phyloP scores from a whole-genome alignment of 2,888 invertebrate genomes.

The Vanessa cardui region DNA sequence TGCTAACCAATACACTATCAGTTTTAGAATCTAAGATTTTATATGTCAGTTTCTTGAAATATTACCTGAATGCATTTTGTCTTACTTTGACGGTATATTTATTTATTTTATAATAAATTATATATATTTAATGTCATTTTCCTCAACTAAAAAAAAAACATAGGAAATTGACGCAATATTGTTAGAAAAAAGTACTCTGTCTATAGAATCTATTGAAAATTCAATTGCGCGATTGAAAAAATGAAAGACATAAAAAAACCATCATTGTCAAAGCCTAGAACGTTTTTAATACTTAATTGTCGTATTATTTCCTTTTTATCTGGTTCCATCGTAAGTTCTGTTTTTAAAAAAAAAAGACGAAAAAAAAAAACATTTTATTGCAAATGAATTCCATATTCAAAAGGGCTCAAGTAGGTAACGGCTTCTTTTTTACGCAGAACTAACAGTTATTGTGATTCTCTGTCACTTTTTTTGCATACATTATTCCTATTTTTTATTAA shows the following conservation, averaged over 20 bases:
- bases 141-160: not conserved
- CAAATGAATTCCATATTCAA: not conserved
- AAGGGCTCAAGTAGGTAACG: not conserved
- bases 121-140: too few relatives aligned
- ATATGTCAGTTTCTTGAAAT: too few relatives aligned
- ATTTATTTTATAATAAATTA: too few relatives aligned
- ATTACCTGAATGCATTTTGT: too few relatives aligned
- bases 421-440: too few relatives aligned
- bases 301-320: constrained; percentile 70
- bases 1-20: too few relatives aligned
- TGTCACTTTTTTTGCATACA: too few relatives aligned
- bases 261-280: constrained; percentile 66
- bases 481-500: too few relatives aligned
- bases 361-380: not conserved
- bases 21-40: too few relatives aligned
- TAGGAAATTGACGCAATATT: not conserved
- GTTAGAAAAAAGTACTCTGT: not conserved
- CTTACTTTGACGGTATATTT: too few relatives aligned
- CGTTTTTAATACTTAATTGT: constrained; percentile 68
- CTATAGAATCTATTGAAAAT: constrained; percentile 26
- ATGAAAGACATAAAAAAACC: constrained; percentile 61
- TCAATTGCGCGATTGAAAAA: too few relatives aligned
- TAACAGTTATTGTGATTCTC: too few relatives aligned
- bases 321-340: not conserved
- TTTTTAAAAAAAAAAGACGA: not conserved